Evolutionary conservation across 2,113 vertebrate genomes (phyloP), one percentile per base, ranked within the genome.

Genomic region (Gasterosteus aculeatus): DNA sequence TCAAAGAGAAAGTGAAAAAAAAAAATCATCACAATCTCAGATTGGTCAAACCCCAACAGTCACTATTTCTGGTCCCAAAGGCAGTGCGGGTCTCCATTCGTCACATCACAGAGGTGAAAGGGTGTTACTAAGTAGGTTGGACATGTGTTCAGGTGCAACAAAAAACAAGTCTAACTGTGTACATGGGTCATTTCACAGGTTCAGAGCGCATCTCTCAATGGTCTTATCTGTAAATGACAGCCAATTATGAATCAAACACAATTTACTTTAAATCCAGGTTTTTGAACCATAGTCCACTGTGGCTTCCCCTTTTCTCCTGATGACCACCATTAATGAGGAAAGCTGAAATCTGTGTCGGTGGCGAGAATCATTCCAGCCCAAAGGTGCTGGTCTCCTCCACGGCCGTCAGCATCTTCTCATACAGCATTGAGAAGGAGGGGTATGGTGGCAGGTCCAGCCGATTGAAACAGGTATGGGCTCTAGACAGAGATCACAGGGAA

Each of bases 341-440:
- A 51, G 35, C 29, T 31, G n/a, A 39, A 38, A 8, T 19, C 1
- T 12, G 11, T 0, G 9, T 11, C 1, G 57, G 1, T 10, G 60
- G 41, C 2, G 12, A 18, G 15, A 26, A 31, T 33, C 92, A 98
- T 80, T 98, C 97, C 64, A 98, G 95, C 74, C 97, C 97, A 74
- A 98, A 98, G 62, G 97, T 98, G 91, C 96, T 98, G 41, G 97
- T 98, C 90, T 98, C 97, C 91, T 98, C 97, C 51, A 98, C 97
- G 2, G 97, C 97, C 10, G 96, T 98, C 91, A 98, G 92, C 93
- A 98, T 94, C 90, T 98, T 98, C 91, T 98, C 97, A 65, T 96
- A 97, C 61, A 98, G 91, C 95, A 97, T 95, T 29, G 96, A 97
- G 92, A 97, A 98, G 35, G 96, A 97, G 0, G 97, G 97, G 80